Conservation (phyloP, 1,140 invertebrate species). For the Pectinophora gossypiella region DNA sequence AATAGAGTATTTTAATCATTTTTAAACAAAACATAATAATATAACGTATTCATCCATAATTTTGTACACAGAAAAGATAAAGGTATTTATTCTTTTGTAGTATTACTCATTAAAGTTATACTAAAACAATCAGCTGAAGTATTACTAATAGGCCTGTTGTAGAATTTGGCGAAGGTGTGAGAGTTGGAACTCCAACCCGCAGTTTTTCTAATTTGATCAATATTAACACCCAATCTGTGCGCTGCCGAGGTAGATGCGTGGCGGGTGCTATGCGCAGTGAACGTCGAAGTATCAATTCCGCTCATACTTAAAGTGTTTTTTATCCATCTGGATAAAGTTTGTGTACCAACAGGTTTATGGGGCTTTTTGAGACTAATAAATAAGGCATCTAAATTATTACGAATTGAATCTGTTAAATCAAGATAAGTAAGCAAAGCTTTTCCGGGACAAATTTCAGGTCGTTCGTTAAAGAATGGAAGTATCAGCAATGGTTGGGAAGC, state of each 20-base stretch:
- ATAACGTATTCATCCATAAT: not conserved
- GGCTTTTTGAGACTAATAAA: constrained; percentile 5
- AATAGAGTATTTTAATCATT: no score
- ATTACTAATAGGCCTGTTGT: not conserved
- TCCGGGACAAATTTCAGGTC: constrained; percentile 5
- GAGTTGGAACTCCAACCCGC: not conserved
- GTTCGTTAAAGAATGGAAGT: constrained; percentile 10
- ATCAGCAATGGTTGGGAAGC: constrained; percentile 9
- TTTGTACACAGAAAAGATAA: not conserved
- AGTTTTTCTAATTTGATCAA: constrained; percentile 6
- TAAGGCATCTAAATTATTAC: not conserved
- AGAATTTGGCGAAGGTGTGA: not conserved
- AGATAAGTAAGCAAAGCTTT: constrained; percentile 2
- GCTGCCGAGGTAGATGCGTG: constrained; percentile 26
- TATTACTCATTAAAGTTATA: not conserved
- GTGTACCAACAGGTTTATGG: constrained; percentile 1
- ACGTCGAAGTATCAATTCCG: constrained; percentile 19
- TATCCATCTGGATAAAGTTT: constrained; percentile 11
- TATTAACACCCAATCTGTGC: constrained; percentile 13
- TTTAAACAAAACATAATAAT: no score
- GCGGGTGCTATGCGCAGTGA: constrained; percentile 26
- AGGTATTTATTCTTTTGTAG: no score
- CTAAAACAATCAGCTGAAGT: not conserved
- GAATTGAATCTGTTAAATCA: not conserved
- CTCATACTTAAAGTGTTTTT: constrained; percentile 12